Evolutionary conservation across 2,888 invertebrate species (phyloP).

Genomic region (Amblyjoppa proteus): DNA sequence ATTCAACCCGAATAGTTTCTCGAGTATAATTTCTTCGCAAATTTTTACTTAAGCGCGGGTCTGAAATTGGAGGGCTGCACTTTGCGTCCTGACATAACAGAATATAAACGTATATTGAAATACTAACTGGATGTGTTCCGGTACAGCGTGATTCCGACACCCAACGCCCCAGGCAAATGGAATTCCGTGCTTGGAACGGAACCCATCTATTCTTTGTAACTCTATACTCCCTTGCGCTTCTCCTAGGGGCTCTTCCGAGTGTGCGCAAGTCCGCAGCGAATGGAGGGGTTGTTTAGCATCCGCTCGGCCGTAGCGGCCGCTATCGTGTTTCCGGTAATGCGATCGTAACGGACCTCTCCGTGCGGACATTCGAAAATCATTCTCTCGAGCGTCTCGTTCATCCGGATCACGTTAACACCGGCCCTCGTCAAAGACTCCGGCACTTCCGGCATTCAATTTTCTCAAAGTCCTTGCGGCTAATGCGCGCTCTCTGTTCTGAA

Average conservation of each 20-base stretch:
- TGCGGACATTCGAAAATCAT: slow-evolving; percentile 37
- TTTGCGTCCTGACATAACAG: no score
- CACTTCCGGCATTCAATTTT: background rate
- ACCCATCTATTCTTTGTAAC: slow-evolving; percentile 64
- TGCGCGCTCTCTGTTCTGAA: background rate
- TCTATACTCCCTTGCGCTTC: slow-evolving; percentile 29
- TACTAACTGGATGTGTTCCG: background rate
- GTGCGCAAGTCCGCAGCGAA: slow-evolving; percentile 30
- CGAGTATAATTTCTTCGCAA: no score
- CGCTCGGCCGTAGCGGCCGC: slow-evolving; percentile 16
- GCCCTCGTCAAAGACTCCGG: background rate
- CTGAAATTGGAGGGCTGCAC: no score
- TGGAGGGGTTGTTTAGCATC: slow-evolving; percentile 31
- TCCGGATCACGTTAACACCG: background rate
- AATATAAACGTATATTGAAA: background rate
- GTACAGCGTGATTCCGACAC: background rate
- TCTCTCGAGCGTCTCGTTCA: slow-evolving; percentile 11
- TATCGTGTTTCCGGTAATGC: slow-evolving; percentile 35
- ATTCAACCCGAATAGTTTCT: no score
- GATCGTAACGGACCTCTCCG: slow-evolving; percentile 37
- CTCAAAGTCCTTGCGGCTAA: background rate
- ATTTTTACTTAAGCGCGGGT: no score
- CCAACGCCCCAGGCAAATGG: background rate
- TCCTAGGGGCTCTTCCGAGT: background rate
- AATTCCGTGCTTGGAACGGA: slow-evolving; percentile 47